phyloP scores from a whole-genome alignment of 2,888 invertebrate species.

The Drosophila quinaria region DNA sequence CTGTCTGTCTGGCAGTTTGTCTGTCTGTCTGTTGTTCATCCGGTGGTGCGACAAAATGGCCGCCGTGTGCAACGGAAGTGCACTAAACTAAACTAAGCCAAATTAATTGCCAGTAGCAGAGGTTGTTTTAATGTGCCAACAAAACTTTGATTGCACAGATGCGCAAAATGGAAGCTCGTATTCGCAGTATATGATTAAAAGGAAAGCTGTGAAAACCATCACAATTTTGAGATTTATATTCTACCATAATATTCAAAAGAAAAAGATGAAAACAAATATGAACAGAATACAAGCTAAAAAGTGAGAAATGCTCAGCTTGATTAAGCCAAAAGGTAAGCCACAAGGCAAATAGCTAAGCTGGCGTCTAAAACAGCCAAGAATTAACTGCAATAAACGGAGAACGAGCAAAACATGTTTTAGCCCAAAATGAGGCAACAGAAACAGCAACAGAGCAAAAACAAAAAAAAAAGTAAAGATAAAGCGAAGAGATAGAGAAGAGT shows the following conservation, averaged over 20 bases:
- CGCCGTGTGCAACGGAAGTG: conserved; percentile 79
- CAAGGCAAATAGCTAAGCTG: conserved; percentile 23
- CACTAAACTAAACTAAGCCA: conserved; percentile 81
- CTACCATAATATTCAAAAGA: not conserved
- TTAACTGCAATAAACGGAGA: conserved; percentile 61
- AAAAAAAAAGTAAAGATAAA: not conserved
- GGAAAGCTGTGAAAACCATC: conserved; percentile 12
- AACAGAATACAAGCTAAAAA: not conserved
- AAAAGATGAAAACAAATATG: conserved; percentile 5
- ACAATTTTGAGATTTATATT: conserved; percentile 2
- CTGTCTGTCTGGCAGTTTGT: conserved; percentile 15
- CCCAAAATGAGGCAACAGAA: conserved; percentile 20
- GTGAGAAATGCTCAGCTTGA: conserved; percentile 14
- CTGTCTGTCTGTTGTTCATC: conserved; percentile 43
- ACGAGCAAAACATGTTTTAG: conserved; percentile 28
- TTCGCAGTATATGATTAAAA: conserved; percentile 10
- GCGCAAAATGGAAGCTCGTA: conserved; percentile 27
- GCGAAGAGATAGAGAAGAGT: not conserved
- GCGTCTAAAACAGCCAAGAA: conserved; percentile 47
- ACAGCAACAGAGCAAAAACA: conserved; percentile 2
- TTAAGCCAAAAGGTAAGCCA: conserved; percentile 33
- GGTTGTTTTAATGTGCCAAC: conserved; percentile 77
- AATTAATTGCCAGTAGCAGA: conserved; percentile 71
- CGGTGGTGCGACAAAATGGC: conserved; percentile 79
- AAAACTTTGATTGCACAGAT: conserved; percentile 72